These are phyloP conservation scores for Phlogophora meticulosa DNA, from an alignment of 2,888 invertebrate genomes.

Conservation along the genomic window DNA sequence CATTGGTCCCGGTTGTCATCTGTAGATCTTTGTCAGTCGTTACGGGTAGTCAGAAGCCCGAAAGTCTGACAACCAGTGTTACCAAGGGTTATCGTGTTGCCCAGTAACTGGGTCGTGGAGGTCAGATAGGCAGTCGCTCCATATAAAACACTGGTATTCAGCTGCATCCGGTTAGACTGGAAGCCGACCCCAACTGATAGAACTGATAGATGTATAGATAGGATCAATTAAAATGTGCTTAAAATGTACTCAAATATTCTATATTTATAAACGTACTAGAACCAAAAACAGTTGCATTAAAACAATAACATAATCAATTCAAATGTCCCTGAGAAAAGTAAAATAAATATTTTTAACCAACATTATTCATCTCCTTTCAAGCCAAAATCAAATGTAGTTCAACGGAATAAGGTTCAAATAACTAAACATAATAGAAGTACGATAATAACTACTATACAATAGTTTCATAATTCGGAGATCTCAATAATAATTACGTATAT, in stretches of 20 bases:
- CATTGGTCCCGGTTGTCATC: no score
- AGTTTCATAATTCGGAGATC: slow-evolving; percentile 55
- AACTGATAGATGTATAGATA: no score
- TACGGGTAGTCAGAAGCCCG: no score
- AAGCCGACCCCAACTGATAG: no score
- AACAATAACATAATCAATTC: slow-evolving; percentile 49
- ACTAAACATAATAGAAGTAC: slow-evolving; percentile 16
- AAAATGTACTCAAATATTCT: slow-evolving; percentile 52
- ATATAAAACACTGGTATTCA: no score
- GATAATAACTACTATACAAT: slow-evolving; percentile 49
- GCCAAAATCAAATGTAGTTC: slow-evolving; percentile 37
- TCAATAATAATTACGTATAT: slow-evolving; percentile 4
- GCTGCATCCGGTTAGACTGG: no score
- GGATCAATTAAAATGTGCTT: slow-evolving; percentile 6
- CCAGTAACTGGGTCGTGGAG: no score
- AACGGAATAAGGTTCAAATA: slow-evolving; percentile 34
- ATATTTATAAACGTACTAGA: slow-evolving; percentile 58
- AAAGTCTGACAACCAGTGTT: no score
- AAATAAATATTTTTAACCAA: slow-evolving; percentile 52
- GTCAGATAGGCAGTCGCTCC: no score
- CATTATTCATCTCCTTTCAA: slow-evolving; percentile 23
- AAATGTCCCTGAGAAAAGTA: slow-evolving; percentile 29
- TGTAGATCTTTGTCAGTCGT: no score
- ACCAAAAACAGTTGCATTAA: slow-evolving; percentile 58
- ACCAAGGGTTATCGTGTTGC: no score